phyloP scores from a whole-genome alignment of 53 echinoderm and acorn worm genomes.

The Apostichopus leukothele region DNA sequence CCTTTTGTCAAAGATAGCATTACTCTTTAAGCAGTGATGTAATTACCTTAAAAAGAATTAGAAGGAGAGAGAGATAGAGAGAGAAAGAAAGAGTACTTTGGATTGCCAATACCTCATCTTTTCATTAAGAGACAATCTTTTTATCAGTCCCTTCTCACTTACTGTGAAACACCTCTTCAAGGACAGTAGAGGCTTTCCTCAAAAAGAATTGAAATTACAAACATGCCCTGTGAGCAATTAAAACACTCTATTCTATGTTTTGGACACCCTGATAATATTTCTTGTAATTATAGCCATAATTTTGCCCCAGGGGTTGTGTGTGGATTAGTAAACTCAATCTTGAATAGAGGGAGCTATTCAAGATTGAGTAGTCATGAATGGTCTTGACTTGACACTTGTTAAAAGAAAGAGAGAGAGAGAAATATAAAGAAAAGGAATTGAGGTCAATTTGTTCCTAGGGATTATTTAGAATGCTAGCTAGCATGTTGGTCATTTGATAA shows the following conservation, averaged over 20 bases:
- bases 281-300: constrained; percentile 36
- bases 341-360: constrained; percentile 16
- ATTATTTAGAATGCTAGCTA: too few relatives aligned
- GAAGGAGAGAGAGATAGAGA: too few relatives aligned
- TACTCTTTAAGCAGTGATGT: too few relatives aligned
- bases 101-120: neutral
- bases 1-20: too few relatives aligned
- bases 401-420: too few relatives aligned
- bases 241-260: constrained; percentile 33
- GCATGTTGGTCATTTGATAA: too few relatives aligned
- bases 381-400: neutral
- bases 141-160: neutral
- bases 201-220: constrained; percentile 29
- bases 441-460: too few relatives aligned
- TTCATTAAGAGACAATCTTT: neutral
- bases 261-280: constrained; percentile 19
- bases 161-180: neutral
- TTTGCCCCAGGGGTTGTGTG: constrained; percentile 3
- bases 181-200: neutral
- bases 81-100: too few relatives aligned
- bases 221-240: constrained; percentile 42
- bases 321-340: constrained; percentile 1
- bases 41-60: too few relatives aligned
- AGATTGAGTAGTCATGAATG: neutral
- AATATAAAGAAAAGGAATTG: too few relatives aligned